phyloP scores from a whole-genome alignment of 2,888 invertebrate genomes.

The Megastigmus dorsalis region DNA sequence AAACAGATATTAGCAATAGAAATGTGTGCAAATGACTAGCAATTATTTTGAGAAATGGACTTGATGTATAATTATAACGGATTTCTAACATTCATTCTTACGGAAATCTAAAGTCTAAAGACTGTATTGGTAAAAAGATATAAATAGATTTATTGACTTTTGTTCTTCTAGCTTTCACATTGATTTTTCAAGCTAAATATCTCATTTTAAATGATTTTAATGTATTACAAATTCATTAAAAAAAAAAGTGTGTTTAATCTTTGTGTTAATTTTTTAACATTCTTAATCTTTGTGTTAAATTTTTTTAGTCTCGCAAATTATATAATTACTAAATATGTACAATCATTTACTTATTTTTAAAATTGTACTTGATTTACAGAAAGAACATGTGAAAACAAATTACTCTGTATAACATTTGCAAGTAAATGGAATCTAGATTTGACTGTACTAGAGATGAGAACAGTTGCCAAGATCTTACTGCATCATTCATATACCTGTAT shows the following conservation, averaged over 20 bases:
- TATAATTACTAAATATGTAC: not conserved
- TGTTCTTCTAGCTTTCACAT: no score
- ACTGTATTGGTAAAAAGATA: no score
- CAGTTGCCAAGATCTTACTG: not conserved
- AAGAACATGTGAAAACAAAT: not conserved
- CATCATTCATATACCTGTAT: not conserved
- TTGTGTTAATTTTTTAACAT: no score
- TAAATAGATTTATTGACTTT: no score
- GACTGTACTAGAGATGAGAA: no score
- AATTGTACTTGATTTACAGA: not conserved
- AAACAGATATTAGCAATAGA: not conserved
- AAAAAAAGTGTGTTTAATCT: no score
- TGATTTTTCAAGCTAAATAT: no score
- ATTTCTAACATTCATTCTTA: not conserved
- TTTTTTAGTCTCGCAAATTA: no score
- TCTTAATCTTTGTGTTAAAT: no score
- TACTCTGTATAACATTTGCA: not conserved
- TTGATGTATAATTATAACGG: not conserved
- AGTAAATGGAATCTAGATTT: not conserved
- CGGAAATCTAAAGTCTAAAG: no score
- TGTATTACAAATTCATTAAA: not conserved
- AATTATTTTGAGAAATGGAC: not conserved
- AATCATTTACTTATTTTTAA: not conserved
- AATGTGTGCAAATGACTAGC: conserved; percentile 1
- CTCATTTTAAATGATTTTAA: not conserved